These are phyloP conservation scores for Clavelina lepadiformis DNA, from an alignment of 23 tunicate species.

Conservation along the genomic window DNA sequence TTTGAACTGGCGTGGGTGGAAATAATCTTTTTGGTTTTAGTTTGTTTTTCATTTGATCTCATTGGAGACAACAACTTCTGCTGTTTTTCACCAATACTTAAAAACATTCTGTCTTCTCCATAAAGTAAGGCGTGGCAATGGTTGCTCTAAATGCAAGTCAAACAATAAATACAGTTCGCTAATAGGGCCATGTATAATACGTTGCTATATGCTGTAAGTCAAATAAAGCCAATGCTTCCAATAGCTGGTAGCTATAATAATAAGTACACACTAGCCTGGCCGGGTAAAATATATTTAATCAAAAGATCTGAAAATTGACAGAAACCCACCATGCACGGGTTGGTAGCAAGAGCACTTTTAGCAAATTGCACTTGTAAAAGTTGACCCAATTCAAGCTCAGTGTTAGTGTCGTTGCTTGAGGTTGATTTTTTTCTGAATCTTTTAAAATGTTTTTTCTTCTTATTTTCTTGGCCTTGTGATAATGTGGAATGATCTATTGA, in stretches of 20 bases:
- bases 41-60: background rate
- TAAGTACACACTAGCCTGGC: background rate
- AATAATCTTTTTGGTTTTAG: slow-evolving; percentile 1
- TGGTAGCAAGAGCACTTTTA: slow-evolving; percentile 88
- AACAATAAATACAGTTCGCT: too few relatives aligned
- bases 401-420: background rate
- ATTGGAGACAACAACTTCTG: background rate
- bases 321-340: slow-evolving; percentile 86
- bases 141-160: slow-evolving; percentile 80
- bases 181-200: too few relatives aligned
- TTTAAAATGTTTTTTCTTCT: background rate
- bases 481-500: background rate
- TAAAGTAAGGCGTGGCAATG: slow-evolving; percentile 83
- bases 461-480: too few relatives aligned
- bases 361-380: slow-evolving; percentile 73
- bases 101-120: slow-evolving; percentile 76
- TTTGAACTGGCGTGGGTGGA: background rate
- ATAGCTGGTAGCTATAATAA: background rate
- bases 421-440: slow-evolving; percentile 4
- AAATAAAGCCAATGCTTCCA: too few relatives aligned
- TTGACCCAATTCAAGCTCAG: slow-evolving; percentile 31
- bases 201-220: too few relatives aligned
- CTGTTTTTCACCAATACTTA: slow-evolving; percentile 65
- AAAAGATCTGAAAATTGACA: background rate
- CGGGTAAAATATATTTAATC: background rate